These are phyloP conservation scores for Prinia subflava DNA, from an alignment of 2,113 vertebrate species.

Conservation along the genomic window DNA sequence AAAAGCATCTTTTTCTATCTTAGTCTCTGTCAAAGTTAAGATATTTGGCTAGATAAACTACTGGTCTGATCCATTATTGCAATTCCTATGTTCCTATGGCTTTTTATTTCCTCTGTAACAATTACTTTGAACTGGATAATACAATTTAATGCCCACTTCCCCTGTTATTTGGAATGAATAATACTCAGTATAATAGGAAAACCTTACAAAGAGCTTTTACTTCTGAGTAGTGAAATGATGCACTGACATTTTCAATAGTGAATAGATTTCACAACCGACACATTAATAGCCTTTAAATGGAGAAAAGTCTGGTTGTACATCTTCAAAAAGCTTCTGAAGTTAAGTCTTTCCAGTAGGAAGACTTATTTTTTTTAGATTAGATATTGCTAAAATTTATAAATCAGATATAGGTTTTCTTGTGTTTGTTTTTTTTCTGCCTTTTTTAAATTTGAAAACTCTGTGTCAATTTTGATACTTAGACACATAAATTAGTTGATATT, in stretches of 20 bases:
- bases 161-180: constrained; percentile 40
- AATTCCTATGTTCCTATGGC: background rate
- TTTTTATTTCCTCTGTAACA: constrained; percentile 35
- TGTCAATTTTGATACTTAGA: background rate
- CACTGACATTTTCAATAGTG: constrained; percentile 44
- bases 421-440: background rate
- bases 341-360: background rate
- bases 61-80: constrained; percentile 11
- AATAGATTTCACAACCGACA: constrained; percentile 35
- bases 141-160: constrained; percentile 30
- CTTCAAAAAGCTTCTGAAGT: constrained; percentile 9
- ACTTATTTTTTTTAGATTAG: background rate
- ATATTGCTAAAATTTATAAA: background rate
- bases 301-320: background rate
- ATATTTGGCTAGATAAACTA: constrained; percentile 20
- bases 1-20: background rate
- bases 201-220: constrained; percentile 31
- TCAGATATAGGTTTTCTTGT: background rate
- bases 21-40: constrained; percentile 2
- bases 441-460: background rate
- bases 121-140: constrained; percentile 48
- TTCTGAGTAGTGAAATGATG: constrained; percentile 33
- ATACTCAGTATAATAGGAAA: constrained; percentile 2
- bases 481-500: background rate
- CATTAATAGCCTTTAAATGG: constrained; percentile 15